A percentile compares a stretch with the other conserved stretches of the same genome.
phyloP scores from a whole-genome alignment of 2,113 vertebrate species.

The Cynopterus brachyotis region DNA sequence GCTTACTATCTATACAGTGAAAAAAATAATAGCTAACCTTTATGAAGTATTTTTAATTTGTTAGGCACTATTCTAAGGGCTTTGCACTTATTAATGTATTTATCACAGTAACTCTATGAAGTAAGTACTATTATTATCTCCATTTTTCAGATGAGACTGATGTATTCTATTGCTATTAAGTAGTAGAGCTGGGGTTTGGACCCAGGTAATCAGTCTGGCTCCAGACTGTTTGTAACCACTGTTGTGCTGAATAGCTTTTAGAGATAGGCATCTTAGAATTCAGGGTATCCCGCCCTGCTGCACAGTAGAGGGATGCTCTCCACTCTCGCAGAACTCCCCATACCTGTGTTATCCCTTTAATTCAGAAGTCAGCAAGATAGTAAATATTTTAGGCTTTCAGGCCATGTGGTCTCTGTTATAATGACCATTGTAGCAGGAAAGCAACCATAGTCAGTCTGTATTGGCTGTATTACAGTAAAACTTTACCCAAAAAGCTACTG shows the following conservation, averaged over 20 bases:
- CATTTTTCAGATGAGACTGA: neutral
- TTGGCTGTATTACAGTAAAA: neutral
- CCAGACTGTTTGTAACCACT: neutral
- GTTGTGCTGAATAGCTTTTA: neutral
- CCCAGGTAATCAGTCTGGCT: neutral
- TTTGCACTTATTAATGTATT: neutral
- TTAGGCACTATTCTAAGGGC: neutral
- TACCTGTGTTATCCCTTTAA: slow-evolving; percentile 37
- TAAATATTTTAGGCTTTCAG: neutral
- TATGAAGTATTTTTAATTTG: neutral
- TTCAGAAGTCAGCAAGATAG: neutral
- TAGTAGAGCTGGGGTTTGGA: neutral
- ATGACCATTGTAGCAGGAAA: neutral
- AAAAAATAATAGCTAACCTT: neutral
- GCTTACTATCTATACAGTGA: neutral
- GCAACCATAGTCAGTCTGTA: neutral
- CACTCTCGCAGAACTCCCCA: neutral
- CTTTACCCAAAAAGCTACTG: neutral
- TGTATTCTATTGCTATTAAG: neutral
- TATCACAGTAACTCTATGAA: neutral
- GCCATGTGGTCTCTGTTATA: neutral
- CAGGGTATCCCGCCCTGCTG: neutral
- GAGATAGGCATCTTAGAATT: neutral
- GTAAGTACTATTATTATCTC: neutral
- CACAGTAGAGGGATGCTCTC: neutral